Evolutionary conservation across 1,140 invertebrate genomes (phyloP).

Genomic region (Musca domestica): DNA sequence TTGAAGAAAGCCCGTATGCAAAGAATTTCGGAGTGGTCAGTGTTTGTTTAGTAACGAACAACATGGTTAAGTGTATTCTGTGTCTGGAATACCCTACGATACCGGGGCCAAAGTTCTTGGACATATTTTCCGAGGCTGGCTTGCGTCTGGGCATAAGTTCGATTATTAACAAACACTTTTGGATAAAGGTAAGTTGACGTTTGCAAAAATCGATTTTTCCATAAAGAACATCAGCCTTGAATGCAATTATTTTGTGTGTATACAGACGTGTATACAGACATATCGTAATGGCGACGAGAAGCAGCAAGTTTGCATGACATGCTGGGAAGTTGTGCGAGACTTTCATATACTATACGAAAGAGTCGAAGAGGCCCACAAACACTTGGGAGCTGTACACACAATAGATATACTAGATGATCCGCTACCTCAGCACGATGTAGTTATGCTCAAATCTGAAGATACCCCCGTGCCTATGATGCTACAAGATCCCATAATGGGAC

Average conservation of each 20-base stretch:
- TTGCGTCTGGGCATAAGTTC: conserved; percentile 12
- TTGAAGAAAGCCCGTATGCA: too few relatives aligned
- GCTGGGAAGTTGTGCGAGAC: conserved; percentile 41
- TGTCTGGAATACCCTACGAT: conserved; percentile 8
- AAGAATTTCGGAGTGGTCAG: too few relatives aligned
- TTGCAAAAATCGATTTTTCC: too few relatives aligned
- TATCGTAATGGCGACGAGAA: conserved; percentile 10
- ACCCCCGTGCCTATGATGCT: neutral
- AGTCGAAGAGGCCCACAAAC: conserved; percentile 38
- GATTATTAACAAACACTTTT: conserved; percentile 28
- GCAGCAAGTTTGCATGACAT: conserved; percentile 35
- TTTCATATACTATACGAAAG: conserved; percentile 45
- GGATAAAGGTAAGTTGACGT: conserved; percentile 26
- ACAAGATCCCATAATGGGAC: conserved; percentile 6
- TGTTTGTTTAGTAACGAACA: neutral
- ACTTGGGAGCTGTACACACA: conserved; percentile 20
- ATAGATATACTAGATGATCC: conserved; percentile 21
- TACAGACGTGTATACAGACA: too few relatives aligned
- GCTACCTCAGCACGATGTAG: conserved; percentile 18
- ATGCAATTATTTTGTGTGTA: neutral
- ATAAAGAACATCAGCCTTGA: neutral
- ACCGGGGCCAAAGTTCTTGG: conserved; percentile 14
- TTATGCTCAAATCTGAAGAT: conserved; percentile 27
- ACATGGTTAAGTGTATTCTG: conserved; percentile 14
- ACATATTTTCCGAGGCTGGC: conserved; percentile 27